These are phyloP conservation scores for Callinectes sapidus DNA, from an alignment of 2,888 invertebrate genomes.

Conservation along the genomic window DNA sequence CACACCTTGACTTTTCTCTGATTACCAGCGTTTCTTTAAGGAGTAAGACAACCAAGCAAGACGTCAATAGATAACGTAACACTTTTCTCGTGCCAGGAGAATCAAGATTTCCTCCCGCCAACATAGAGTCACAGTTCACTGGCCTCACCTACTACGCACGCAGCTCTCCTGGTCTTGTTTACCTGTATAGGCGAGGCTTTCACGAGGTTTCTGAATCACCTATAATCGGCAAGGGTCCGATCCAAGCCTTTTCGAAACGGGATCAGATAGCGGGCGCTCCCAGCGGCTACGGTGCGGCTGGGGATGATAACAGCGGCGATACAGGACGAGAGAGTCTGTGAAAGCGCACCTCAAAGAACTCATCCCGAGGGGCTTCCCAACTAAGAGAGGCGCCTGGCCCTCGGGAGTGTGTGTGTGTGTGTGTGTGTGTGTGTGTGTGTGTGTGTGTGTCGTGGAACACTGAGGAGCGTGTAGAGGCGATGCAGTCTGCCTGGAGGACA, in stretches of 20 bases:
- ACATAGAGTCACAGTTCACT: conserved; percentile 20
- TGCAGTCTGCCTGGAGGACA: background rate
- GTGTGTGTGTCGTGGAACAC: conserved; percentile 11
- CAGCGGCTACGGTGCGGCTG: conserved; percentile 31
- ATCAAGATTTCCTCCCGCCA: conserved; percentile 22
- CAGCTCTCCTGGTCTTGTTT: background rate
- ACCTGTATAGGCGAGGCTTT: conserved; percentile 29
- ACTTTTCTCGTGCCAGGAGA: conserved; percentile 18
- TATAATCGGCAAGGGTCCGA: conserved; percentile 31
- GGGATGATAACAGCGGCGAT: conserved; percentile 36
- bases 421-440: conserved; percentile 45
- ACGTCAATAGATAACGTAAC: background rate
- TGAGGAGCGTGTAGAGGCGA: background rate
- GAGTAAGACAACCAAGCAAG: background rate
- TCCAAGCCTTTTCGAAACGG: background rate
- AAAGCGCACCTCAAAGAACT: conserved; percentile 18
- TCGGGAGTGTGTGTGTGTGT: conserved; percentile 19
- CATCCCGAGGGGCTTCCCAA: background rate
- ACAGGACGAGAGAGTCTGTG: background rate
- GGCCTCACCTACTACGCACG: conserved; percentile 4
- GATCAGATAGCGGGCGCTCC: conserved; percentile 39
- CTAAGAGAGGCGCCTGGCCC: background rate
- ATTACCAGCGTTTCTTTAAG: background rate
- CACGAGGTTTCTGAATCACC: conserved; percentile 34
- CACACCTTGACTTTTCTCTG: background rate